Base-by-base conservation (phyloP, 2,797 vertebrate genomes). In the Eidolon dupreanum region DNA sequence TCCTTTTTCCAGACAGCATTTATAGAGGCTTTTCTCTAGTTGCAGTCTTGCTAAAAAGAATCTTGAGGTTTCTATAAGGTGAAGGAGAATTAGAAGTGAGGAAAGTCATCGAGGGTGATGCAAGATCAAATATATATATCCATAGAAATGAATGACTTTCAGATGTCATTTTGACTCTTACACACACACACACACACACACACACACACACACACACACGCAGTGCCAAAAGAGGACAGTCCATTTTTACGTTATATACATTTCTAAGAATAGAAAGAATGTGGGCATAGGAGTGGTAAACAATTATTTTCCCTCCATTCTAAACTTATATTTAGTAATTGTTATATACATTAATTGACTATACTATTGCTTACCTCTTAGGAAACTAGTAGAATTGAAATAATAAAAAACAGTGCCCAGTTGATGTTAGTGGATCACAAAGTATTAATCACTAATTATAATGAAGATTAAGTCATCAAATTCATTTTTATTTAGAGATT, bases 31-130 rank as follows among this genome's bases (percentile, higher is more conserved):
- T 94, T 85, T 74, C 33, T 77, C 59, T 55, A 90, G 41, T 28
- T 79, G 28, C 41, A 24, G 59, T 81, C 49, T 95, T 77, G 28
- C 1, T 78, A 49, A 79, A 83, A 93, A 83, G 4, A 15, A 81
- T 95, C 57, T n/a, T 38, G 73, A 93, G n/a, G 20, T 73, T 91
- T 92, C 13, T 87, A 4, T 46, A 77, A 33, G 20, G 13, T 57
- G 26, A 89, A 85, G 38, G 26, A 94, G 57, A 92, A 78, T 74
- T 79, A 71, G 41, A 95, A 92, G 53, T 78, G 51, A 90, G 57
- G 1, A 26, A 93, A 63, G 5, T 51, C 31, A 71, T 59, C 68
- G 57, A 61, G n/a, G 11, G 16, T 16, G 83, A 82, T 33, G 3
- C 0, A 66, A 92, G 95, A 31, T 38, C n/a, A 85, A 92, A 33